Conservation (phyloP, 23 tunicate genomes). For the Trididemnum nubilum region DNA sequence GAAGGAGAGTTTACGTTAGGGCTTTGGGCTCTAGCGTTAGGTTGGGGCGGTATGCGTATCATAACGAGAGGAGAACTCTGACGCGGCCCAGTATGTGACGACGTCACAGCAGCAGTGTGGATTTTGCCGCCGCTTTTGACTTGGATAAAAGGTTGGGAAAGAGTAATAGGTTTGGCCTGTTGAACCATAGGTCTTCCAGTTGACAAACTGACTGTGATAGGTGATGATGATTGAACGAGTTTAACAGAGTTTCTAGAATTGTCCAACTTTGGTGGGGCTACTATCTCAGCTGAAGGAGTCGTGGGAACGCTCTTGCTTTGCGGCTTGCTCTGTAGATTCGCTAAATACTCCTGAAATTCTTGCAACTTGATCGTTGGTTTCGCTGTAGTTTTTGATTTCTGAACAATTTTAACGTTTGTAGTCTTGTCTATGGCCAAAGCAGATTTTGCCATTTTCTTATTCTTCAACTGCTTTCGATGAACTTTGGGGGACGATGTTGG, state of each 20-base stretch:
- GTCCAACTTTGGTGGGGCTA: not conserved
- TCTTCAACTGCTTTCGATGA: slow-evolving; percentile 27
- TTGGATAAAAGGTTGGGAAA: slow-evolving; percentile 42
- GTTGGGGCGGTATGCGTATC: slow-evolving; percentile 45
- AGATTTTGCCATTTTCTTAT: slow-evolving; percentile 34
- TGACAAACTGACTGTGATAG: not conserved
- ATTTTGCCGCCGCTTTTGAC: slow-evolving; percentile 52
- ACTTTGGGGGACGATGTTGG: slow-evolving; percentile 75
- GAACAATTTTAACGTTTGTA: not conserved
- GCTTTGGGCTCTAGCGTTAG: not conserved
- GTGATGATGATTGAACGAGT: not conserved
- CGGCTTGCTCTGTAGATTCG: slow-evolving; percentile 46
- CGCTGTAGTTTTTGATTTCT: not conserved
- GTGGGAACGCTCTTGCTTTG: not conserved
- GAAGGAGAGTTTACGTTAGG: not conserved
- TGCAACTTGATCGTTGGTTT: slow-evolving; percentile 52
- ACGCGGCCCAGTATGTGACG: slow-evolving; percentile 14
- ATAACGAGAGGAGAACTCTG: slow-evolving; percentile 28
- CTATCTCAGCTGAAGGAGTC: slow-evolving; percentile 23
- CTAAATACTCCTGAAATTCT: slow-evolving; percentile 66
- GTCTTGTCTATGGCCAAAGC: not conserved
- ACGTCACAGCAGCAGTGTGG: slow-evolving; percentile 63
- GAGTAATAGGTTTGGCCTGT: slow-evolving; percentile 21
- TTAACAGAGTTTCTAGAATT: not conserved
- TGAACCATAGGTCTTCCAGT: not conserved